Evolutionary conservation across 2,113 vertebrate species (phyloP).

Genomic region (Ctenomys sociabilis): DNA sequence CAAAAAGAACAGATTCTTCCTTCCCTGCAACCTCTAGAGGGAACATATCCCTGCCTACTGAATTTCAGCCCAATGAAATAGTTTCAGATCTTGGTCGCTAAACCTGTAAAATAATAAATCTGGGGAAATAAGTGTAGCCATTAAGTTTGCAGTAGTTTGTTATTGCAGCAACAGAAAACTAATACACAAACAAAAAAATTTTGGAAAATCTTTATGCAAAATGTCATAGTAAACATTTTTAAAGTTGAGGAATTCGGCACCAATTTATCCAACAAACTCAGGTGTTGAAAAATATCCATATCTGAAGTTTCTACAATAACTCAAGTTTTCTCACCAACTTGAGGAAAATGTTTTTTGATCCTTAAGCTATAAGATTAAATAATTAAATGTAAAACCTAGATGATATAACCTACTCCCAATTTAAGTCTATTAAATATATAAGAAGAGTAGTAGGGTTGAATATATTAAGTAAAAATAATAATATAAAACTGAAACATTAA

Average conservation of each 20-base stretch:
- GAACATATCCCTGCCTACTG: neutral
- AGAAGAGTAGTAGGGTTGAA: neutral
- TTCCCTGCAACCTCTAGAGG: neutral
- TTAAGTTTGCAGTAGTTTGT: neutral
- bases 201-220: slow-evolving; percentile 36
- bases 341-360: neutral
- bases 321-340: slow-evolving; percentile 45
- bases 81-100: neutral
- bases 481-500: neutral
- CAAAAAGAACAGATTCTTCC: neutral
- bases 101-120: neutral
- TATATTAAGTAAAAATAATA: slow-evolving; percentile 40
- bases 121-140: neutral
- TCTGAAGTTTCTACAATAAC: neutral
- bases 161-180: slow-evolving; percentile 4
- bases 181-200: slow-evolving; percentile 24
- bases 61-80: neutral
- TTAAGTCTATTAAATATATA: slow-evolving; percentile 38
- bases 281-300: slow-evolving; percentile 32
- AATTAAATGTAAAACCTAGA: slow-evolving; percentile 23
- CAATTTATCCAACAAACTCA: slow-evolving; percentile 23
- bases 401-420: neutral
- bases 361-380: slow-evolving; percentile 36
- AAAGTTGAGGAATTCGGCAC: neutral
- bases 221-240: slow-evolving; percentile 26